Base-by-base conservation (phyloP, 2,888 invertebrate genomes). In the Brachypalpus laphriformis region DNA sequence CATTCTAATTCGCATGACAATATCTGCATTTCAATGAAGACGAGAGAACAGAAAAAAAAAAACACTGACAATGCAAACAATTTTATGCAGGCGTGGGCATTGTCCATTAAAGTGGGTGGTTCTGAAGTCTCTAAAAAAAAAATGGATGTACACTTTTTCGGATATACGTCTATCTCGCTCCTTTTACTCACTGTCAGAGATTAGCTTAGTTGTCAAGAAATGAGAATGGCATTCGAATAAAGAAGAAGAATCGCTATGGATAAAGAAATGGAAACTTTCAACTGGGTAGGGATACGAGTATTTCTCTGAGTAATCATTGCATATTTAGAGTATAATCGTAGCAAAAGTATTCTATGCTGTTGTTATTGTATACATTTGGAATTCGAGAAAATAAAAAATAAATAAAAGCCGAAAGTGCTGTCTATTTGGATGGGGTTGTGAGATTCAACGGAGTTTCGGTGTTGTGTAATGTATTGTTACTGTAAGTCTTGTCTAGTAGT, bases 181-280 rank as follows among this genome's bases (percentile, higher is more conserved):
- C 56, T 47, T 78, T 78, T 65, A 78, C 71, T 78, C 78, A 78
- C 71, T 78, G 78, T 71, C 78, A 63, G 78, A 90, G 90, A 90
- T 90, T 90, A 90, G 90, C 91, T 90, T 89, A 90, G 89, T 90
- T 90, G 90, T 90, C 90, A 90, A 89, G 90, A 90, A 91, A 90
- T 78, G 63, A 57, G 71, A 78, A 78, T 71, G 78, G 47, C 78
- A 78, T 71, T 71, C 78, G 63, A 57, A 56, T 56, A 65, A 78
- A 63, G 78, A 63, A 65, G 37, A 51, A 61, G 59, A 68, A 42
- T 51, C 37, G 40, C 54, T 45, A 42, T 45, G 47, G 74, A 75
- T 57, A 66, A 75, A 59, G 76, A 77, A 78, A 71, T 63, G 63
- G 71, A 78, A 70, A 63, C 78, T 63, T 71, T 56, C 65, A 78